Conservation (phyloP, 2,113 vertebrate species). For the Petroica traversi region DNA sequence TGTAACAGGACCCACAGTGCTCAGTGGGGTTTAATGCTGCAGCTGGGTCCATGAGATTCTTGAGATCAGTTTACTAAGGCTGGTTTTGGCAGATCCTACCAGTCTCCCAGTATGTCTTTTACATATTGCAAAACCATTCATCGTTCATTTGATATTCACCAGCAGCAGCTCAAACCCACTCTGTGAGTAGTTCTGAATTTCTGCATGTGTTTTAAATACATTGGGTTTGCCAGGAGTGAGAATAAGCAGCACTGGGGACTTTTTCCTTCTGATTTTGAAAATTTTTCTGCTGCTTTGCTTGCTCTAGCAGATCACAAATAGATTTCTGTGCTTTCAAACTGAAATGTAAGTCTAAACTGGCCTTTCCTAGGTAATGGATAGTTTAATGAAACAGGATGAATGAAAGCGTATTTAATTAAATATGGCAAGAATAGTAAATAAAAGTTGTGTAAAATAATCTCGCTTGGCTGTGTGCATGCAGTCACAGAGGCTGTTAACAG, state of each 20-base stretch:
- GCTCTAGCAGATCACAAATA: neutral
- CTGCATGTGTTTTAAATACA: conserved; percentile 15
- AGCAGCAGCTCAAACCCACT: conserved; percentile 7
- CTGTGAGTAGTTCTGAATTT: conserved; percentile 28
- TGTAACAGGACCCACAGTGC: conserved; percentile 16
- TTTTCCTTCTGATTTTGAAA: neutral
- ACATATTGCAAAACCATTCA: conserved; percentile 25
- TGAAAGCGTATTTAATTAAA: neutral
- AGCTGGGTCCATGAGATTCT: conserved; percentile 37
- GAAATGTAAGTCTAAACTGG: neutral
- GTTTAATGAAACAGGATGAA: neutral
- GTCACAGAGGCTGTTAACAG: neutral
- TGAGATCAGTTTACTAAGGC: neutral
- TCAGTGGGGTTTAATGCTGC: conserved; percentile 34
- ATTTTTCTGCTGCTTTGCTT: neutral
- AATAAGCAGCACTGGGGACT: neutral
- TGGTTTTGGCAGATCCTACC: neutral
- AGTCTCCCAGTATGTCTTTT: neutral
- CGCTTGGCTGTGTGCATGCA: neutral
- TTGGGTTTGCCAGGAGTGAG: neutral
- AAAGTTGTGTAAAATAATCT: neutral
- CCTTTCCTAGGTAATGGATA: neutral
- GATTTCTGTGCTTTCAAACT: neutral
- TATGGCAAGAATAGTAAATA: neutral
- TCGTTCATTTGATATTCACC: conserved; percentile 39